Evolutionary conservation across 2,797 vertebrate genomes (phyloP).

Genomic region (Pempheris klunzingeri): DNA sequence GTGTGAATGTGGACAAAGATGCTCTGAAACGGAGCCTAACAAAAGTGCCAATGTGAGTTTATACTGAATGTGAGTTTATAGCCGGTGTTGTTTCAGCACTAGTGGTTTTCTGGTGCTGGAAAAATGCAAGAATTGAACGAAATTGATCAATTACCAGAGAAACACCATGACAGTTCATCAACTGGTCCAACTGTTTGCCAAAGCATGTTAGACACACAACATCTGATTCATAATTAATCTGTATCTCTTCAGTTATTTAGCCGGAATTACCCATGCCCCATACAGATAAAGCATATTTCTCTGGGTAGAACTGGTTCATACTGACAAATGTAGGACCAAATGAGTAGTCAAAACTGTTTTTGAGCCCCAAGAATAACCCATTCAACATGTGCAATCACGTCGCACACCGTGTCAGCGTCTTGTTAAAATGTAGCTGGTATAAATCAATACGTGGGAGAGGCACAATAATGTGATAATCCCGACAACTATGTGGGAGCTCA

Average conservation of each 20-base stretch:
- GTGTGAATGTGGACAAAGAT: conserved; percentile 39
- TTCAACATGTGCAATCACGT: conserved; percentile 54
- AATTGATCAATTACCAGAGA: conserved; percentile 42
- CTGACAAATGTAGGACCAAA: conserved; percentile 60
- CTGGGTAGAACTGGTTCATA: background rate
- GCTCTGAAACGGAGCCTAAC: conserved; percentile 28
- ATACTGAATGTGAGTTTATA: conserved; percentile 5
- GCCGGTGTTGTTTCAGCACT: background rate
- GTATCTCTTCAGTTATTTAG: conserved; percentile 24
- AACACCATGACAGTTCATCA: conserved; percentile 5
- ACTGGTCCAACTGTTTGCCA: background rate
- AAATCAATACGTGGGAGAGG: conserved; percentile 81
- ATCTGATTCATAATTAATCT: conserved; percentile 30
- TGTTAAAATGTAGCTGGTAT: conserved; percentile 73
- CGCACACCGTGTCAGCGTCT: conserved; percentile 56
- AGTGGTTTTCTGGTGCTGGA: background rate
- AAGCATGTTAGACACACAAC: conserved; percentile 9
- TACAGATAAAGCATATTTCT: conserved; percentile 5
- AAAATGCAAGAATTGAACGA: conserved; percentile 22
- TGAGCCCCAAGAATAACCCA: conserved; percentile 61
- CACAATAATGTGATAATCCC: conserved; percentile 84
- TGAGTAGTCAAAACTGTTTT: conserved; percentile 69
- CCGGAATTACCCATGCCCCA: background rate
- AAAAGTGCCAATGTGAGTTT: conserved; percentile 22
- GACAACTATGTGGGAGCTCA: conserved; percentile 78